Percentiles rank a stretch among this genome's conserved stretches.
phyloP scores from a whole-genome alignment of 2,113 vertebrate genomes.

The Podiceps cristatus region DNA sequence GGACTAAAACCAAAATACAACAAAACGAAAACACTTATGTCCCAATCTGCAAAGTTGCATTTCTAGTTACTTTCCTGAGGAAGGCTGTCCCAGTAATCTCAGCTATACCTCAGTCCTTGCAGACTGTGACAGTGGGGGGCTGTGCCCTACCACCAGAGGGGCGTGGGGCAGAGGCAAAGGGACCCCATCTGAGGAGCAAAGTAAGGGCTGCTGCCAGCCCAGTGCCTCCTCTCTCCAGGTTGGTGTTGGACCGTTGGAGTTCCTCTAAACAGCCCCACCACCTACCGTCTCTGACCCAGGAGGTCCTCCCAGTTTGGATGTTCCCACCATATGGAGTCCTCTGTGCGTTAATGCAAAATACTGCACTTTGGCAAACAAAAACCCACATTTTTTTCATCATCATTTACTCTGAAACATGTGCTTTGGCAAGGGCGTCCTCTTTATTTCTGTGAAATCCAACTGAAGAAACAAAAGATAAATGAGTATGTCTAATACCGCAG shows the following conservation, averaged over 20 bases:
- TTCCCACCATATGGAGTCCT: neutral
- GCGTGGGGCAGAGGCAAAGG: neutral
- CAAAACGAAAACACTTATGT: neutral
- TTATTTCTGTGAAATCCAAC: slow-evolving; percentile 42
- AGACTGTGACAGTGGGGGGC: neutral
- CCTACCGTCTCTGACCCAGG: neutral
- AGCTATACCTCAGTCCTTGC: neutral
- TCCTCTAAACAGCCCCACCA: neutral
- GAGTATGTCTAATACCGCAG: neutral
- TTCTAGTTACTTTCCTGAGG: neutral
- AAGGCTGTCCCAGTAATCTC: neutral
- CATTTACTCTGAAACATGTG: slow-evolving; percentile 26
- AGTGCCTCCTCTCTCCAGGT: neutral
- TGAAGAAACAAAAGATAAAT: slow-evolving; percentile 55
- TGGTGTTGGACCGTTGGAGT: neutral
- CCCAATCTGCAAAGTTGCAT: neutral
- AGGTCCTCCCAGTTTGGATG: neutral
- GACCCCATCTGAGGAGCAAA: neutral
- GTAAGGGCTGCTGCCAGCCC: neutral
- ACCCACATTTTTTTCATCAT: neutral
- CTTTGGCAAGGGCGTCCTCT: neutral
- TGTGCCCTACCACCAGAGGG: neutral
- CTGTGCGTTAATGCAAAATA: neutral
- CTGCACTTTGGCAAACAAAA: neutral
- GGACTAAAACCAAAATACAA: neutral